Percentiles rank a stretch among this genome's conserved stretches.
Evolutionary conservation across 1,140 invertebrate genomes (phyloP).

Genomic region (Aphis gossypii): DNA sequence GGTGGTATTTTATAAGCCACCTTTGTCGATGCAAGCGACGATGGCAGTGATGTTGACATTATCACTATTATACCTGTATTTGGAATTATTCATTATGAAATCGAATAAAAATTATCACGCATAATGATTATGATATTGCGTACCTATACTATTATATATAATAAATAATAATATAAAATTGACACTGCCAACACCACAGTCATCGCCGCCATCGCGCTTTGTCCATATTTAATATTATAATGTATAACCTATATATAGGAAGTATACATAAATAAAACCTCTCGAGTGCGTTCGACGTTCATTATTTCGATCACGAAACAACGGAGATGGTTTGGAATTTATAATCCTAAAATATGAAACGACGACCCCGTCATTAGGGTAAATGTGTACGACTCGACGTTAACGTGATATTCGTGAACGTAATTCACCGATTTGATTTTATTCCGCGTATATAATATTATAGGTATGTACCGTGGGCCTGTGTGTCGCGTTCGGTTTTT

Average conservation of each 20-base stretch:
- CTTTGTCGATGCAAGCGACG: too few relatives aligned
- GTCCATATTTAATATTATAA: background rate
- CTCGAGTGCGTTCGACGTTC: background rate
- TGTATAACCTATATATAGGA: background rate
- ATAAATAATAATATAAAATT: background rate
- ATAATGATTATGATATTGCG: background rate
- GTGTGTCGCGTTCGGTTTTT: background rate
- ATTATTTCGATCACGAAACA: conserved; percentile 39
- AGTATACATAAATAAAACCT: background rate
- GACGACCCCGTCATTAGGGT: conserved; percentile 30
- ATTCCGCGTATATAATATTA: background rate
- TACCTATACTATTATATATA: background rate
- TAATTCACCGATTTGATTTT: conserved; percentile 43
- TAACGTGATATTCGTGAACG: conserved; percentile 20
- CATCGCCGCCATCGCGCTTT: background rate
- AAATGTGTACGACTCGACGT: conserved; percentile 26
- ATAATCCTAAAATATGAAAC: conserved; percentile 39
- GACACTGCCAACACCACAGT: background rate
- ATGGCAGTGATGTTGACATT: too few relatives aligned
- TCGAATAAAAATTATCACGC: background rate
- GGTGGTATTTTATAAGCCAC: background rate
- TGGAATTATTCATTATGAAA: background rate
- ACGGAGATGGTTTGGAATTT: conserved; percentile 23
- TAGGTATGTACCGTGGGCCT: background rate
- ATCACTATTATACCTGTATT: too few relatives aligned